Evolutionary conservation across 2,888 invertebrate species (phyloP), one percentile per base, ranked within the genome.

Genomic region (Bibio marci): DNA sequence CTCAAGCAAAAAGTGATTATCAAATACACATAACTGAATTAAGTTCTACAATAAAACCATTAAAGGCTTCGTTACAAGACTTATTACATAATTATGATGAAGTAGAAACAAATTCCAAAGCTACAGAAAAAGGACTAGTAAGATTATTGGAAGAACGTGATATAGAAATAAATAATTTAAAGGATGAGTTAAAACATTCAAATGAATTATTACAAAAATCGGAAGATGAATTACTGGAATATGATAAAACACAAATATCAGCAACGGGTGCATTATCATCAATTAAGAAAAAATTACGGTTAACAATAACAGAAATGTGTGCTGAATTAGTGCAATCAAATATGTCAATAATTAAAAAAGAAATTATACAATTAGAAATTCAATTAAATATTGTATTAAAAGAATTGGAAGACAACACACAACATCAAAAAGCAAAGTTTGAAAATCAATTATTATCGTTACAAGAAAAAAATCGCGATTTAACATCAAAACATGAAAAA

Each of bases 291-390:
- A 85, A 87, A 56, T 78, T 85, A 12, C 88, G 90, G 32, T 77
- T 90, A 71, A 81, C 88, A 3, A 65, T 94, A 12, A 92, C 94
- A 1, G 87, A 92, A 62, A 75, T 95, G 44, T 95, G 92, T 62
- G 79, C 82, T 1, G 77, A 90, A 52, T 77, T 88, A 53, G 81
- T 86, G 0, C 76, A 78, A 50, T 69, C 75, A 2, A 70, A 75
- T 11, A 86, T 91, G 51, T 78, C 82, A 48, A 63, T 91, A 30
- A 64, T 74, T 33, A 59, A 73, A 30, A 79, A 80, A 50, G 88
- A 94, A 56, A 88, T 82, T 51, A 69, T 76, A 40, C 71, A 80
- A 41, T 65, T 92, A 1, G 80, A 80, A 48, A 67, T 76, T 30
- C 83, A 88, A 49, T 73, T 94, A 46, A 77, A 80, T 43, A 74